Percentiles rank a stretch among this genome's conserved stretches.
These are phyloP conservation scores for Mycalesis mineus DNA, from an alignment of 2,888 invertebrate genomes.

Conservation along the genomic window DNA sequence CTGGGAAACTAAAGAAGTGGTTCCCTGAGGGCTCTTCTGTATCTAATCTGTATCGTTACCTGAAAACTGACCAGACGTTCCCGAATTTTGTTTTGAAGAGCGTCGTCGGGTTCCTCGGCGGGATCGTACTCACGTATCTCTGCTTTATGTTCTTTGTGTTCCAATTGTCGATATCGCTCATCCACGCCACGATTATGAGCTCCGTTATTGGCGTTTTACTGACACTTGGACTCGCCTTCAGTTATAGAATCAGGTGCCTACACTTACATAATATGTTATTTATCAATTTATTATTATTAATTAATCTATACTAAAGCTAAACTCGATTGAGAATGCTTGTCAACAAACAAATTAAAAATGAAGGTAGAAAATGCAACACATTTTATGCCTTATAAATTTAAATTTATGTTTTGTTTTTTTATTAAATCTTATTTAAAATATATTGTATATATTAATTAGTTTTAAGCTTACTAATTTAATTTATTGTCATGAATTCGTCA, in stretches of 20 bases:
- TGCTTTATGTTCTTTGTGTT: slow-evolving; percentile 83
- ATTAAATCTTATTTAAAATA: too few relatives aligned
- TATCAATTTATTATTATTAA: too few relatives aligned
- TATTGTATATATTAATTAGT: too few relatives aligned
- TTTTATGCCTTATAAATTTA: too few relatives aligned
- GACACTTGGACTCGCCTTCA: slow-evolving; percentile 83
- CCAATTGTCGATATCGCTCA: slow-evolving; percentile 80
- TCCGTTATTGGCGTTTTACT: slow-evolving; percentile 80
- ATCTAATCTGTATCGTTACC: slow-evolving; percentile 48
- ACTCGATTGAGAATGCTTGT: too few relatives aligned
- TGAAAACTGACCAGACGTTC: slow-evolving; percentile 68
- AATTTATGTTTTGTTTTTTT: too few relatives aligned
- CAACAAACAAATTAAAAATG: too few relatives aligned
- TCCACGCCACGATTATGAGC: slow-evolving; percentile 80
- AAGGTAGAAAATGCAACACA: too few relatives aligned
- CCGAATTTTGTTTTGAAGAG: slow-evolving; percentile 81
- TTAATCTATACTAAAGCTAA: too few relatives aligned
- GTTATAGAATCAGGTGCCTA: slow-evolving; percentile 69
- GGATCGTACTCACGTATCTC: slow-evolving; percentile 80
- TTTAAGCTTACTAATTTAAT: too few relatives aligned
- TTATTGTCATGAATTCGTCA: too few relatives aligned
- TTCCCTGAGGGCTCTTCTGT: slow-evolving; percentile 59
- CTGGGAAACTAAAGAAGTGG: slow-evolving; percentile 50
- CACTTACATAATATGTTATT: not conserved
- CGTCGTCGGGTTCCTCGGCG: slow-evolving; percentile 81